Evolutionary conservation across 1,140 invertebrate genomes (phyloP), one percentile per base, ranked within the genome.

Genomic region (Trissolcus basalis): DNA sequence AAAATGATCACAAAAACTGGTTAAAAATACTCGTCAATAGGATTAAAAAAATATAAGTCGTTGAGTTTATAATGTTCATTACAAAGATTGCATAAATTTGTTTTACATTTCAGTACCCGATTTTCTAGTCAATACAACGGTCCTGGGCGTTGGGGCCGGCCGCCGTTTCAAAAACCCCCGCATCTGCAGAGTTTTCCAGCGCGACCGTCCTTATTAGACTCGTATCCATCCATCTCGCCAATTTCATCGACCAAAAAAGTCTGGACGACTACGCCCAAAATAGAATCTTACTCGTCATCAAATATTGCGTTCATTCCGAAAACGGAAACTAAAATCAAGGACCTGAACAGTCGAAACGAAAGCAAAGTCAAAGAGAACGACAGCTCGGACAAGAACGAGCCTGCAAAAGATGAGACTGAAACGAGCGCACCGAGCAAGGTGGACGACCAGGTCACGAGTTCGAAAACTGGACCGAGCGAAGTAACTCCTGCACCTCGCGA

Each of bases 401-500:
- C 81, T 4, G 86, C 83, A 3, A 83, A 78, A 51, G 61, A 87
- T 0, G 81, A 85, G 7, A 80, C 83, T 0, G 80, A 84, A 61
- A 65, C 69, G 5, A 15, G 61, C 1, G 53, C 60, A 4, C 15
- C 61, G n/a, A 50, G 35, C n/a, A 55, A 61, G 2, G 61, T 88
- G 43, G 82, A 81, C 39, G 84, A 82, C 15, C 80, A 86, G 2
- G 81, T 88, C 0, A 68, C 81, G 5, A 85, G 79, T 16, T 78
- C 81, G 3, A 86, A 87, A 64, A 72, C 82, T 9, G 77, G 81
- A 12, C 80, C 77, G 15, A 86, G 64, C n/a, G 81, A 81, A 45
- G 63, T 76, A 10, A 70, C 63, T 11, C 76, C 81, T 7, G 77
- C 83, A 8, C 82, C 85, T 0, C 81, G 87, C 12, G 89, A 91